These are phyloP conservation scores for Ifrita kowaldi DNA, from an alignment of 2,113 vertebrate genomes.

Conservation along the genomic window DNA sequence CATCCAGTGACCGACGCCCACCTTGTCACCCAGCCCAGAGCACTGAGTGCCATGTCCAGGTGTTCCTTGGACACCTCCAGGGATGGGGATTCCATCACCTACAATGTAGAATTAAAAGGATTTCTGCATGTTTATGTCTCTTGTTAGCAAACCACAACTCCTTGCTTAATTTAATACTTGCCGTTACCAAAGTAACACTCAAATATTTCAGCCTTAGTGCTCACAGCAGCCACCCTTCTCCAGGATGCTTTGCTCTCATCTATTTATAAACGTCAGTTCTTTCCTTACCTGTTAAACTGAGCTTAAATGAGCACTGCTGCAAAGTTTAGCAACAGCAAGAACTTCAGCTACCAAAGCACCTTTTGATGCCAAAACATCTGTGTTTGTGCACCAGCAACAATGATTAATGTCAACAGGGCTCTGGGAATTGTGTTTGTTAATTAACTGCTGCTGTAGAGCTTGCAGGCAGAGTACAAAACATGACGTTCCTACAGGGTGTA, in stretches of 20 bases:
- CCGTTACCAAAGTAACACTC: neutral
- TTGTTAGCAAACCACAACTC: neutral
- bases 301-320: neutral
- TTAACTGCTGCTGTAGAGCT: slow-evolving; percentile 67
- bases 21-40: neutral
- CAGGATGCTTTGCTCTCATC: neutral
- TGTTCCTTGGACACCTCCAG: neutral
- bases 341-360: slow-evolving; percentile 52
- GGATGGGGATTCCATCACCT: neutral
- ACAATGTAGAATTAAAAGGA: neutral
- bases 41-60: neutral
- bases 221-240: neutral
- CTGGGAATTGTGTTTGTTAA: slow-evolving; percentile 69
- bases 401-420: slow-evolving; percentile 69
- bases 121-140: neutral
- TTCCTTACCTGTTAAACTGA: neutral
- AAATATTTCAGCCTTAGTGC: neutral
- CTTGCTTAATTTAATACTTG: neutral
- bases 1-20: neutral
- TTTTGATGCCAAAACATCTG: slow-evolving; percentile 65
- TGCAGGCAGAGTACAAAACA: slow-evolving; percentile 61
- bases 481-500: slow-evolving; percentile 46
- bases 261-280: neutral
- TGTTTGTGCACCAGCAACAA: slow-evolving; percentile 63
- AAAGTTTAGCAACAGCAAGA: slow-evolving; percentile 38